Base-by-base conservation (phyloP, 1,140 invertebrate species). In the Brachionus sp. region DNA sequence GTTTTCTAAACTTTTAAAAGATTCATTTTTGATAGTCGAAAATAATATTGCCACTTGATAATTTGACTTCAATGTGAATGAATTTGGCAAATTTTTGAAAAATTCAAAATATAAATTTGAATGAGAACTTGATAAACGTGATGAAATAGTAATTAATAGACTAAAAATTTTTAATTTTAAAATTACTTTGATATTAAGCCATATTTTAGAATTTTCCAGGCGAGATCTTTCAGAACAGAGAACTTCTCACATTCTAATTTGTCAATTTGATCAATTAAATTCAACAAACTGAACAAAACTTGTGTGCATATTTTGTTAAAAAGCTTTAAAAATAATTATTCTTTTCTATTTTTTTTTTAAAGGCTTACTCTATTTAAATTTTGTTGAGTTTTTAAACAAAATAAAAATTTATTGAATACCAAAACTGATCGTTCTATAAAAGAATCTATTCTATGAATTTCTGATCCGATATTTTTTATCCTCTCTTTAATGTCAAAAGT, bases 61-160 rank as follows among this genome's bases (percentile, higher is more conserved):
- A 29, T 80, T 80, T 23, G 77, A 80, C 16, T 39, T 39, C 5
- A 19, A 3, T 0, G 44, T 37, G 19, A 62, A 66, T 13, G 77
- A 80, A 23, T n/a, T 39, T 57, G 77, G 77, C 23, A 80, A 80
- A 44, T 80, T 80, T 62, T 66, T 57, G 39, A 80, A 57, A 80
- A 80, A 80, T 66, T 80, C 77, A 13, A 25, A 44, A 62, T 62
- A 80, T n/a, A 80, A 12, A 16, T 80, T 80, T 62, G 77, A 57
- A 66, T 80, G 50, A 1, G 77, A 37, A 42, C 75, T 78, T 16
- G n/a, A n/a, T n/a, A n/a, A n/a, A n/a, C n/a, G 10, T 29, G 29
- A 53, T 35, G 7, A 50, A 35, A n/a, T 37, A 70, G 3, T 23
- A 10, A 16, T 23, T 35, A 70, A 70, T 0, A 29, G 53, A 78